These are phyloP conservation scores for Leptoclinus maculatus DNA, from an alignment of 2,797 vertebrate species.

Conservation along the genomic window DNA sequence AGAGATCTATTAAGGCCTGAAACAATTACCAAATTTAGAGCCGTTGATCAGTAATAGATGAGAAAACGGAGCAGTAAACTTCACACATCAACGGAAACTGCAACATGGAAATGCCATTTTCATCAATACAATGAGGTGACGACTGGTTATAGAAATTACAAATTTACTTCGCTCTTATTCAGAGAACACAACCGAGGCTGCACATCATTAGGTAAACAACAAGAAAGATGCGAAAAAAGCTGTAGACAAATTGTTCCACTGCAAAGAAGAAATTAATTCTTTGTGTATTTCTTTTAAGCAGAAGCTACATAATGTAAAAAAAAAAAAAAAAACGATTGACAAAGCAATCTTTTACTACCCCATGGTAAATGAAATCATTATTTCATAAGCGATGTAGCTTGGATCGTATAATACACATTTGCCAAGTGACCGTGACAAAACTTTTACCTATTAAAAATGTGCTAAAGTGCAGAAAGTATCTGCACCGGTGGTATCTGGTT, in stretches of 20 bases:
- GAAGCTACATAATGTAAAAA: slow-evolving; percentile 28
- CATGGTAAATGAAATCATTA: slow-evolving; percentile 15
- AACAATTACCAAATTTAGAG: slow-evolving; percentile 44
- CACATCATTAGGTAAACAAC: slow-evolving; percentile 15
- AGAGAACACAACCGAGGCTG: slow-evolving; percentile 7
- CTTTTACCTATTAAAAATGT: slow-evolving; percentile 35
- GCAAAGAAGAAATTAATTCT: background rate
- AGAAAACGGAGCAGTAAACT: slow-evolving; percentile 49
- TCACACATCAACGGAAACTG: slow-evolving; percentile 40
- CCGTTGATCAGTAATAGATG: slow-evolving; percentile 38
- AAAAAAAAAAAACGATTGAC: slow-evolving; percentile 20
- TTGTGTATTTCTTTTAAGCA: slow-evolving; percentile 15
- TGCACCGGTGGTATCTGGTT: slow-evolving; percentile 15
- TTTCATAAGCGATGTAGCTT: background rate
- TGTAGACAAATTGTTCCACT: slow-evolving; percentile 7
- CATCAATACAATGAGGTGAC: slow-evolving; percentile 30
- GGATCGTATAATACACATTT: slow-evolving; percentile 1
- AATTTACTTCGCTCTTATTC: slow-evolving; percentile 40
- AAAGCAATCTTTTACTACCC: slow-evolving; percentile 21
- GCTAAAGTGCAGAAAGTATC: slow-evolving; percentile 26
- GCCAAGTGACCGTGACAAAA: slow-evolving; percentile 23
- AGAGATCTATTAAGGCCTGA: slow-evolving; percentile 69
- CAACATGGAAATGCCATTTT: slow-evolving; percentile 22
- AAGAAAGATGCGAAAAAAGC: slow-evolving; percentile 8
- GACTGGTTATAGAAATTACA: slow-evolving; percentile 35